Percentiles rank a stretch among this genome's conserved stretches.
These are phyloP conservation scores for Anabacerthia variegaticeps DNA, from an alignment of 2,797 vertebrate species.

Conservation along the genomic window DNA sequence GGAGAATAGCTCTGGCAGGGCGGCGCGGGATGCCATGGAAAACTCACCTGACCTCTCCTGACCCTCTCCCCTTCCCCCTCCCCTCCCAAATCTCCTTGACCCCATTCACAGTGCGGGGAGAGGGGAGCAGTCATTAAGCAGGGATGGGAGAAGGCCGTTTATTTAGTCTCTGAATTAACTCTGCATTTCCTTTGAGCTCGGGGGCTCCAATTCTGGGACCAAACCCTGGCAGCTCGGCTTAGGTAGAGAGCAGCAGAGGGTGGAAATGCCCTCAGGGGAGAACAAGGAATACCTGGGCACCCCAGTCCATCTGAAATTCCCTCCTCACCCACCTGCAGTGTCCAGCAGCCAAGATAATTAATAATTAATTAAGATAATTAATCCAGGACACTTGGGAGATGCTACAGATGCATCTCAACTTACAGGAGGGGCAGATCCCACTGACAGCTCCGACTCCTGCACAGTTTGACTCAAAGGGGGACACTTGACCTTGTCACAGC, in stretches of 20 bases:
- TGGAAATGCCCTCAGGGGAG: not conserved
- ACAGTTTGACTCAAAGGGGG: not conserved
- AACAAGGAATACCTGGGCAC: not conserved
- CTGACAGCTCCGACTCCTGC: accelerated
- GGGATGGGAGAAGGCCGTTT: not conserved
- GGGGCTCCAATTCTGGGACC: not conserved
- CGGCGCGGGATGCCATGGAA: not conserved
- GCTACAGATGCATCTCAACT: not conserved
- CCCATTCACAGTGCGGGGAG: not conserved
- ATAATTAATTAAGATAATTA: accelerated
- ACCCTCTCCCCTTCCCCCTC: constrained; percentile 1
- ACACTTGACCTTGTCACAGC: accelerated
- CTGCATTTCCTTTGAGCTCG: not conserved
- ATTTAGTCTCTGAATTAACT: constrained; percentile 27
- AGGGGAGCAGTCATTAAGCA: not conserved
- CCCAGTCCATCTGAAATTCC: not conserved
- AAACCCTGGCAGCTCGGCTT: not conserved
- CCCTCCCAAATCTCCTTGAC: constrained; percentile 24
- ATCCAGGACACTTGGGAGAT: no score
- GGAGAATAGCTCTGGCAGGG: constrained; percentile 64
- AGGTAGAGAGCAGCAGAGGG: not conserved
- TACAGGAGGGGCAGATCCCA: accelerated
- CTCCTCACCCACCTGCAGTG: not conserved
- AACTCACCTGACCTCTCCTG: constrained; percentile 48
- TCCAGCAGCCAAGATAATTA: not conserved